Evolutionary conservation across 2,888 invertebrate species (phyloP).

Genomic region (Luffia ferchaultella): DNA sequence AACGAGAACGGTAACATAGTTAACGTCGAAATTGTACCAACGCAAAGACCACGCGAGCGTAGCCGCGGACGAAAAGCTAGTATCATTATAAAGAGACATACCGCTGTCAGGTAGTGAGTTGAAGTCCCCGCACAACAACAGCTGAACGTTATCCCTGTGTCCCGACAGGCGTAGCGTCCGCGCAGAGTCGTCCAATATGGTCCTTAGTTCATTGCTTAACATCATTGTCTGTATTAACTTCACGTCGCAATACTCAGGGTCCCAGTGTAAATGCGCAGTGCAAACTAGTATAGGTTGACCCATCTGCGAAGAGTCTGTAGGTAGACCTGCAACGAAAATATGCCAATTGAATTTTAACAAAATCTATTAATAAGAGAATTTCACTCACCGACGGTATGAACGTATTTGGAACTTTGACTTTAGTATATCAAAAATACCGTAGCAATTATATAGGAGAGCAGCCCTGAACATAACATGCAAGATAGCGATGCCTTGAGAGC

Average conservation of each 20-base stretch:
- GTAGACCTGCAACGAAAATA: constrained; percentile 65
- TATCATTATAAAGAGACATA: constrained; percentile 25
- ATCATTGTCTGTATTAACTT: constrained; percentile 99
- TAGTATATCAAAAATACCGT: too few species aligned
- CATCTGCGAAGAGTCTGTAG: constrained; percentile 77
- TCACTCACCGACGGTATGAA: too few species aligned
- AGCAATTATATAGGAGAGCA: too few species aligned
- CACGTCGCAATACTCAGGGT: constrained; percentile 99
- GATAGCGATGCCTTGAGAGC: too few species aligned
- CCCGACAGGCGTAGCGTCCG: constrained; percentile 78
- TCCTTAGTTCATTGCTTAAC: constrained; percentile 92
- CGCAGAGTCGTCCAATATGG: constrained; percentile 86
- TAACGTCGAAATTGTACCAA: too few species aligned
- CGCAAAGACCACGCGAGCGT: too few species aligned
- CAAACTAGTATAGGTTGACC: constrained; percentile 92
- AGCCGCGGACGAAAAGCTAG: too few species aligned
- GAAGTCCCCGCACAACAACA: constrained; percentile 96
- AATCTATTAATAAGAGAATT: too few species aligned
- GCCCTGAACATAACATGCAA: too few species aligned
- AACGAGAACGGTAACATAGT: too few species aligned
- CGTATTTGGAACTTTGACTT: too few species aligned
- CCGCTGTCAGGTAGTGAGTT: constrained; percentile 98
- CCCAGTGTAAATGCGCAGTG: constrained; percentile 99
- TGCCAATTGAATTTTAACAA: too few species aligned
- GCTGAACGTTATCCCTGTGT: constrained; percentile 83